Percentiles rank a stretch among this genome's conserved stretches.
Evolutionary conservation across 2,113 vertebrate genomes (phyloP).

Genomic region (Seriola quinqueradiata): DNA sequence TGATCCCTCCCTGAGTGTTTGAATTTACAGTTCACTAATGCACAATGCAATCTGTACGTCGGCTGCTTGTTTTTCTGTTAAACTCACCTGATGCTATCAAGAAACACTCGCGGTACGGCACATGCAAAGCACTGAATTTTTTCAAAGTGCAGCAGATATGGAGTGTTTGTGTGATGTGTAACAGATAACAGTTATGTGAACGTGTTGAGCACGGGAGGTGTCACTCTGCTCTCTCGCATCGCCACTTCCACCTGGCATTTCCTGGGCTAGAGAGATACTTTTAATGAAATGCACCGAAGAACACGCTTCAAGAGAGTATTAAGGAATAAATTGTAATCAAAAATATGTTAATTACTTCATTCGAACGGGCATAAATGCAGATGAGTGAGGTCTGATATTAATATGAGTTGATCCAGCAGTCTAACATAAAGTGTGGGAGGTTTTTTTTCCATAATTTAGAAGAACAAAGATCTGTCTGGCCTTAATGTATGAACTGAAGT

Average conservation of each 20-base stretch:
- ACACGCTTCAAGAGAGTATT: background rate
- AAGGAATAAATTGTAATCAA: background rate
- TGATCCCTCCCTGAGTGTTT: background rate
- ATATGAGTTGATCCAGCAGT: conserved; percentile 44
- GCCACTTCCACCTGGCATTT: conserved; percentile 61
- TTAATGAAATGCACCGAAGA: conserved; percentile 18
- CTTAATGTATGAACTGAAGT: conserved; percentile 14
- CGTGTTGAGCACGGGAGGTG: conserved; percentile 32
- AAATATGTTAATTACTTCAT: conserved; percentile 3
- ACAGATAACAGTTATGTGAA: conserved; percentile 49
- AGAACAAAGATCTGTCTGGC: conserved; percentile 9
- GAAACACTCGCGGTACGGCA: background rate
- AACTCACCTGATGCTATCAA: conserved; percentile 11
- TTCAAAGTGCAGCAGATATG: conserved; percentile 43
- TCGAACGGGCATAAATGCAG: conserved; percentile 23
- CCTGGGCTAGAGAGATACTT: conserved; percentile 39
- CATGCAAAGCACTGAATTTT: conserved; percentile 33
- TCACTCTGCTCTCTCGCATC: conserved; percentile 30
- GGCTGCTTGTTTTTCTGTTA: conserved; percentile 11
- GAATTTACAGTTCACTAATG: background rate
- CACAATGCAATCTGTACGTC: background rate
- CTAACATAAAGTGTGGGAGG: conserved; percentile 60
- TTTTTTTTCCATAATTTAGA: conserved; percentile 51
- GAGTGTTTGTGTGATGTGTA: conserved; percentile 34
- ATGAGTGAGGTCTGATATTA: conserved; percentile 48